Percentiles rank a stretch among this genome's conserved stretches.
Evolutionary conservation across 53 echinoderm and acorn worm species (phyloP).

Genomic region (Stichopus horrens): DNA sequence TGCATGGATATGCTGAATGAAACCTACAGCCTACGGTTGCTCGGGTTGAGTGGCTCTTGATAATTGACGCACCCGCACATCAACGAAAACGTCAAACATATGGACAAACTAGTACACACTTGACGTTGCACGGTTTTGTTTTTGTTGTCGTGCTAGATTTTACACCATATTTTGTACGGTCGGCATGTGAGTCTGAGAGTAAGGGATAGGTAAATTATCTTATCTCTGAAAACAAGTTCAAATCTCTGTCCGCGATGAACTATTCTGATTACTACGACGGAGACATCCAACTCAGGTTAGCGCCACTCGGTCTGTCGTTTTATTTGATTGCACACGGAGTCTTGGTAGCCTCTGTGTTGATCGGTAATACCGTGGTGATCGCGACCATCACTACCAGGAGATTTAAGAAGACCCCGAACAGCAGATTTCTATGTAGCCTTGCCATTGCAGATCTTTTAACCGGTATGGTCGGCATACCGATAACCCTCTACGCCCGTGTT

Average conservation of each 20-base stretch:
- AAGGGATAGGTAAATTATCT: too few relatives aligned
- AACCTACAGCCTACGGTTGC: too few relatives aligned
- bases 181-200: too few relatives aligned
- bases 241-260: not conserved
- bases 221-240: too few relatives aligned
- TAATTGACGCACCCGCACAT: too few relatives aligned
- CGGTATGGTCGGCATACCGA: not conserved
- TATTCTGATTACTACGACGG: not conserved
- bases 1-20: too few relatives aligned
- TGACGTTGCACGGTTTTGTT: too few relatives aligned
- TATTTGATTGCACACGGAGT: not conserved
- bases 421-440: conserved; percentile 5
- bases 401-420: conserved; percentile 4
- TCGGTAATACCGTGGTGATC: not conserved
- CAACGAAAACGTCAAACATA: too few relatives aligned
- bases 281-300: not conserved
- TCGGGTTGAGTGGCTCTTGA: too few relatives aligned
- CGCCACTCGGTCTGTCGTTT: not conserved
- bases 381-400: not conserved
- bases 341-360: not conserved
- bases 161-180: too few relatives aligned
- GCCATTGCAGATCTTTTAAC: conserved; percentile 25
- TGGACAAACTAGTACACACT: too few relatives aligned
- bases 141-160: too few relatives aligned
- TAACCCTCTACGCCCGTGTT: not conserved